Percentiles rank a stretch among this genome's conserved stretches.
These are phyloP conservation scores for Mormyrops boulengeri DNA, from an alignment of 2,797 vertebrate genomes.

Conservation along the genomic window DNA sequence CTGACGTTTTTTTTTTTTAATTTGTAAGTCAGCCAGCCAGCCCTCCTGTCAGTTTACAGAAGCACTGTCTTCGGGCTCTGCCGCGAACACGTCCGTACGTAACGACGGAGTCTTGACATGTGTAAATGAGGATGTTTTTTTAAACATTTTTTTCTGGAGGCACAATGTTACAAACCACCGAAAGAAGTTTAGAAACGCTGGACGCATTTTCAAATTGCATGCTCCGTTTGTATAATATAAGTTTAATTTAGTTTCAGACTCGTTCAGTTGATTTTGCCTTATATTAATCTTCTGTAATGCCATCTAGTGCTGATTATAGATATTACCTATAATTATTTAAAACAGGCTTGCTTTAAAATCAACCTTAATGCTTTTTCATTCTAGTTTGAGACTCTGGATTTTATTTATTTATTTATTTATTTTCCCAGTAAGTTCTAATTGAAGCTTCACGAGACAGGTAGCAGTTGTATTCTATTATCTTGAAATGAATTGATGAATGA, in stretches of 20 bases:
- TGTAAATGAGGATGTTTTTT: neutral
- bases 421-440: neutral
- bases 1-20: neutral
- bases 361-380: neutral
- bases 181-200: neutral
- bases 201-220: neutral
- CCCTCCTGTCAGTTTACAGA: neutral
- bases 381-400: neutral
- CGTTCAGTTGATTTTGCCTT: neutral
- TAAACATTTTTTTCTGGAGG: neutral
- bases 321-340: slow-evolving; percentile 3
- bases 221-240: neutral
- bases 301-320: slow-evolving; percentile 4
- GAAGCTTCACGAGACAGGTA: neutral
- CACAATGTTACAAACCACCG: neutral
- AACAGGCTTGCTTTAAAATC: neutral
- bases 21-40: neutral
- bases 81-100: neutral
- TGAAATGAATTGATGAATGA: neutral
- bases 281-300: slow-evolving; percentile 15
- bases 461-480: neutral
- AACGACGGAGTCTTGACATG: neutral
- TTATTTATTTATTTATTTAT: neutral
- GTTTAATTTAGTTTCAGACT: neutral
- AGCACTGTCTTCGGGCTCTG: neutral